phyloP scores from a whole-genome alignment of 2,113 vertebrate genomes.

The Regulus satrapa region DNA sequence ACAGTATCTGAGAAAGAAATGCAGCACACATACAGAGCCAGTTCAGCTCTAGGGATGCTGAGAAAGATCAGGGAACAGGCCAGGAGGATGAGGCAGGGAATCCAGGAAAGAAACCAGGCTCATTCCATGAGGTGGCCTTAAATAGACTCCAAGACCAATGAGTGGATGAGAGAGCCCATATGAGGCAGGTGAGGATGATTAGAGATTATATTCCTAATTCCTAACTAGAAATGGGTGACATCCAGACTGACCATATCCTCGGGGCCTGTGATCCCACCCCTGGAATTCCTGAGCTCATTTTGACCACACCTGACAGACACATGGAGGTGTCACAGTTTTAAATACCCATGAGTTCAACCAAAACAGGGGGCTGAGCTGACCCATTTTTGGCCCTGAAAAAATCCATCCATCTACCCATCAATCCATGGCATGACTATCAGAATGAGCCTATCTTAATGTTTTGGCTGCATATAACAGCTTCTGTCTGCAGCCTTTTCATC shows the following conservation, averaged over 20 bases:
- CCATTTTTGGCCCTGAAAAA: neutral
- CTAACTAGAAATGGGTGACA: neutral
- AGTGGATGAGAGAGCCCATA: neutral
- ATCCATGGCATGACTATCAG: neutral
- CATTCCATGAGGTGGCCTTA: neutral
- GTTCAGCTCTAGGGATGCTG: neutral
- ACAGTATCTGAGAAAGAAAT: neutral
- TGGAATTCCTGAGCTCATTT: neutral
- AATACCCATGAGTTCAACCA: neutral
- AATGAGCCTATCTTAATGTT: neutral
- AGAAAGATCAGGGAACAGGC: neutral
- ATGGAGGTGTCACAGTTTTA: neutral
- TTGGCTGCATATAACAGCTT: neutral
- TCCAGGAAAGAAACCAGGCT: rapidly evolving
- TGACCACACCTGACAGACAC: rapidly evolving
- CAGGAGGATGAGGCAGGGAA: rapidly evolving
- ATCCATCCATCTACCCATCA: neutral
- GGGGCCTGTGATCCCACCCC: neutral
- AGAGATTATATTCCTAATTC: neutral
- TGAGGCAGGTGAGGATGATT: neutral
- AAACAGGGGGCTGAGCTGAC: neutral
- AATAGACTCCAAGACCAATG: neutral
- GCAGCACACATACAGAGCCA: neutral
- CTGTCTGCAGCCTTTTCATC: neutral
- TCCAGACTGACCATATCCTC: neutral